phyloP scores from a whole-genome alignment of 2,888 invertebrate species.

The Oxystoma pomonae region DNA sequence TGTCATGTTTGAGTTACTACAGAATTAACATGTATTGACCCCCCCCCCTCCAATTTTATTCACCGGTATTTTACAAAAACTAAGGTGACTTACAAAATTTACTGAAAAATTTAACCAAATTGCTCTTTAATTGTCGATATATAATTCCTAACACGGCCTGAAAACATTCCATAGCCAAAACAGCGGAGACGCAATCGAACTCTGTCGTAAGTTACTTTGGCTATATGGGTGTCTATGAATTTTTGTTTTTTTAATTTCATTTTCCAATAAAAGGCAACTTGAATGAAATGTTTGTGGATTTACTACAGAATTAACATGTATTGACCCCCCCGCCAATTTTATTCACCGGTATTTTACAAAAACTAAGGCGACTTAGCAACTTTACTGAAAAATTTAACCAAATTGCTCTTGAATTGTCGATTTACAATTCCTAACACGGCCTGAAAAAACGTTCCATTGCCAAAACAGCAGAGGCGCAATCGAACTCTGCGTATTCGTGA shows the following conservation, averaged over 20 bases:
- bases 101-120: constrained; percentile 46
- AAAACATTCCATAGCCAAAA: constrained; percentile 58
- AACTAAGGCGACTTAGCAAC: constrained; percentile 43
- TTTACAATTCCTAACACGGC: constrained; percentile 44
- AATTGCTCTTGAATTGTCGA: constrained; percentile 41
- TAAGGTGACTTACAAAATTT: constrained; percentile 44
- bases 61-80: constrained; percentile 8
- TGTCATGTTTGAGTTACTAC: no score
- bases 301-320: no score
- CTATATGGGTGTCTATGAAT: constrained; percentile 35
- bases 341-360: no score
- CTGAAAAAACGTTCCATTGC: constrained; percentile 60
- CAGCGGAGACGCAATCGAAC: constrained; percentile 54
- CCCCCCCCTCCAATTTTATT: no score
- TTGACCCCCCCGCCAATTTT: no score
- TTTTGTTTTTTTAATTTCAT: constrained; percentile 44
- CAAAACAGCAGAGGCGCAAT: constrained; percentile 52
- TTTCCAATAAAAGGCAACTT: constrained; percentile 46
- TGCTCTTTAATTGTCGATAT: constrained; percentile 39
- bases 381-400: constrained; percentile 45
- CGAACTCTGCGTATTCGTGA: constrained; percentile 54
- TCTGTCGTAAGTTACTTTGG: constrained; percentile 42
- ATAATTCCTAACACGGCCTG: constrained; percentile 47
- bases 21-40: no score
- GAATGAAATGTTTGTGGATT: constrained; percentile 57